A percentile compares a stretch with the other conserved stretches of the same genome.
Conservation (phyloP, 2,113 vertebrate species). For the Myxocyprinus asiaticus region DNA sequence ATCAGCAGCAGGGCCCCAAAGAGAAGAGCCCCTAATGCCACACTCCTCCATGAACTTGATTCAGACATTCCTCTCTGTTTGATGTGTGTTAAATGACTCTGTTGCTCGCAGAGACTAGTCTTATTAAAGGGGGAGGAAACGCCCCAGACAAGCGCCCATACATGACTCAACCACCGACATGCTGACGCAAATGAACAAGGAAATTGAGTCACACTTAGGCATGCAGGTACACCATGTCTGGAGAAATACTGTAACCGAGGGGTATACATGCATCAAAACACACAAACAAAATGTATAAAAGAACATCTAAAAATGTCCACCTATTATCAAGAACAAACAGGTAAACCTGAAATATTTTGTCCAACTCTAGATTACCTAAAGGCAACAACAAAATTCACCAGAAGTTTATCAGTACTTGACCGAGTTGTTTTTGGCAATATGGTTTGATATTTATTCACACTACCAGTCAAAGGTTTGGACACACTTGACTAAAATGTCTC, state of each 20-base stretch:
- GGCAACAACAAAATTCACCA: too few relatives aligned
- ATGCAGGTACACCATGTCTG: neutral
- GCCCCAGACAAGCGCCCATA: conserved; percentile 57
- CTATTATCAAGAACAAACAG: neutral
- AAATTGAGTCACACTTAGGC: conserved; percentile 1
- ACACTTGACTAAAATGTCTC: too few relatives aligned
- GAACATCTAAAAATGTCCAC: neutral
- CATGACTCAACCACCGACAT: conserved; percentile 79
- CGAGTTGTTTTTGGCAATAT: too few relatives aligned
- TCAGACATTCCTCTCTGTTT: conserved; percentile 60
- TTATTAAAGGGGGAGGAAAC: conserved; percentile 78
- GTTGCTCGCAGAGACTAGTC: conserved; percentile 48
- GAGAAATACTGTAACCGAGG: neutral
- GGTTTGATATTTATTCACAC: too few relatives aligned
- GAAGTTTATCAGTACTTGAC: too few relatives aligned
- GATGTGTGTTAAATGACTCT: conserved; percentile 56
- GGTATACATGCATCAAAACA: neutral
- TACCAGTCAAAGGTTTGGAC: too few relatives aligned
- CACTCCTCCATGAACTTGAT: conserved; percentile 13
- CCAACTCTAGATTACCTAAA: too few relatives aligned
- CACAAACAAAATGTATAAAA: neutral
- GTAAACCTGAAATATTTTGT: too few relatives aligned
- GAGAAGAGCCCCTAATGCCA: conserved; percentile 60
- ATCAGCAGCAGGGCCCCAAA: conserved; percentile 66
- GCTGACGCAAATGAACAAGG: conserved; percentile 44